phyloP scores from a whole-genome alignment of 2,888 invertebrate genomes.

The Platerodrilus igneus region DNA sequence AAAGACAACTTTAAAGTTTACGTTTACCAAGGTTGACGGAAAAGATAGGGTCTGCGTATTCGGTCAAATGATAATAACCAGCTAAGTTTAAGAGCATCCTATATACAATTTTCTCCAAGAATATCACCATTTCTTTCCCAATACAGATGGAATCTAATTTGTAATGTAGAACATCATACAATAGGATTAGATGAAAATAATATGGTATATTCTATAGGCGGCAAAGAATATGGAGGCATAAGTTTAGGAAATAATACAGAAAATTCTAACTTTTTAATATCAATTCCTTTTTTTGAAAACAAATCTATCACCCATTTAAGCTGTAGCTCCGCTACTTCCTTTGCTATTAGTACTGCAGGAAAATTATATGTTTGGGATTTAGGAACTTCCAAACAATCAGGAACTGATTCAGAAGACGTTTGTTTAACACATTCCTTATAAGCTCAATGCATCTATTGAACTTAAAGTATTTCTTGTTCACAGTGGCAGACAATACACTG shows the following conservation, averaged over 20 bases:
- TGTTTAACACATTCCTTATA: slow-evolving; percentile 57
- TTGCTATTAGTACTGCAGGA: slow-evolving; percentile 80
- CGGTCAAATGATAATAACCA: too few species aligned
- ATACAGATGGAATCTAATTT: slow-evolving; percentile 60
- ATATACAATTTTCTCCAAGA: slow-evolving; percentile 50
- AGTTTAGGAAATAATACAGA: slow-evolving; percentile 72
- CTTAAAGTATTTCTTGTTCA: slow-evolving; percentile 58
- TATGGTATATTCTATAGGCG: slow-evolving; percentile 71
- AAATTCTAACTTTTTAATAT: slow-evolving; percentile 61
- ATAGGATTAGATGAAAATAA: slow-evolving; percentile 67
- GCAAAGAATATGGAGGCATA: slow-evolving; percentile 84
- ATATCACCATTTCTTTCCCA: slow-evolving; percentile 43
- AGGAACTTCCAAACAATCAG: slow-evolving; percentile 84
- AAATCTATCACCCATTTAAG: slow-evolving; percentile 66
- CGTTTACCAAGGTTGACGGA: slow-evolving; percentile 66
- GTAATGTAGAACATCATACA: slow-evolving; percentile 87
- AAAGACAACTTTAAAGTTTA: slow-evolving; percentile 53
- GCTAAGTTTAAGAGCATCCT: slow-evolving; percentile 44
- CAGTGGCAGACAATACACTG: slow-evolving; percentile 84
- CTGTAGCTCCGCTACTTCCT: slow-evolving; percentile 73
- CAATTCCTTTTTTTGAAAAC: slow-evolving; percentile 58
- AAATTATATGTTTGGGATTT: slow-evolving; percentile 85
- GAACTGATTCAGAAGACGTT: slow-evolving; percentile 68
- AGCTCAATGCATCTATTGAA: slow-evolving; percentile 62
- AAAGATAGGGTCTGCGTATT: slow-evolving; percentile 73